Evolutionary conservation across 2,888 invertebrate genomes (phyloP).

Genomic region (Arenicola marina): DNA sequence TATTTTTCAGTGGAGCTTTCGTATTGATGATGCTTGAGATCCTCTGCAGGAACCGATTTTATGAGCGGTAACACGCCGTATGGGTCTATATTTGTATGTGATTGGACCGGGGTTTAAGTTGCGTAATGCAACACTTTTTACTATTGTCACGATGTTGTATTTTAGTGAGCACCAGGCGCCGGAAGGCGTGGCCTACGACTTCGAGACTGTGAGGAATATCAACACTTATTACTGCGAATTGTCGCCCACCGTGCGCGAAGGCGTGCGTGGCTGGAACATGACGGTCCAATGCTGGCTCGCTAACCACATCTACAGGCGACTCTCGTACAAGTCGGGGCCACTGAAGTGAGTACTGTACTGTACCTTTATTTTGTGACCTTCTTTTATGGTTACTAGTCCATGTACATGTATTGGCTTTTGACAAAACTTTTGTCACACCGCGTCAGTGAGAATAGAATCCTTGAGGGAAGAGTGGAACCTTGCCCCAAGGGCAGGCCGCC

Average conservation of each 20-base stretch:
- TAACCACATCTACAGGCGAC: conserved; percentile 83
- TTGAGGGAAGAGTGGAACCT: too few species aligned
- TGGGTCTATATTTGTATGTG: too few species aligned
- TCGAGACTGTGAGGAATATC: conserved; percentile 69
- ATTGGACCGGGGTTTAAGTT: background rate
- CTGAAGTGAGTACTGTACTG: conserved; percentile 13
- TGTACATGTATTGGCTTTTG: too few species aligned
- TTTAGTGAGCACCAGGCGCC: conserved; percentile 9
- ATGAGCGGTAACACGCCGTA: too few species aligned
- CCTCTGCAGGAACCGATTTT: too few species aligned
- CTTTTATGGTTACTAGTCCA: too few species aligned
- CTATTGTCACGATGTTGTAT: background rate
- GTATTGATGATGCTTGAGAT: too few species aligned
- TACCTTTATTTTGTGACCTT: too few species aligned
- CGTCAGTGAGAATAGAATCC: too few species aligned
- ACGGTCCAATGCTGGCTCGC: conserved; percentile 97
- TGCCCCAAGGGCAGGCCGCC: background rate
- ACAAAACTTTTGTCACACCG: too few species aligned
- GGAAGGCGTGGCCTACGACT: conserved; percentile 63
- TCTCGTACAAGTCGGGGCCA: conserved; percentile 65
- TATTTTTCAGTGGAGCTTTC: too few species aligned
- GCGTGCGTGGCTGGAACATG: conserved; percentile 94
- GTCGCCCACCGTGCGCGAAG: conserved; percentile 80
- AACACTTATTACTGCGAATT: conserved; percentile 82
- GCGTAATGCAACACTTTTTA: background rate